A percentile compares a stretch with the other conserved stretches of the same genome.
Conservation (phyloP, 2,888 invertebrate genomes). For the Gordius sp. region DNA sequence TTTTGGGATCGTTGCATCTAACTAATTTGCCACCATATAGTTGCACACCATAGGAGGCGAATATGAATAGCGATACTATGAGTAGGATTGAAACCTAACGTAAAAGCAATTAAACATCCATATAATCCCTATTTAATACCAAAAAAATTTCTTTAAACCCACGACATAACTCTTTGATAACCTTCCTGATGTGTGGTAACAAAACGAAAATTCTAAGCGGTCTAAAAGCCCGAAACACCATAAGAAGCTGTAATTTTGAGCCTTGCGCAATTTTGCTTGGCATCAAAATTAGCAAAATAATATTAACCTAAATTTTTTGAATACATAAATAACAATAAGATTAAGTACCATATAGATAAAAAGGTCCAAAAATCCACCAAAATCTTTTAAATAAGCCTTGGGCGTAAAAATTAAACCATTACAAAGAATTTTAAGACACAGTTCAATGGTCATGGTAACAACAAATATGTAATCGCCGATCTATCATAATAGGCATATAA, state of each 20-base stretch:
- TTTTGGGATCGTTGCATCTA: slow-evolving; percentile 77
- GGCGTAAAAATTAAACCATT: slow-evolving; percentile 96
- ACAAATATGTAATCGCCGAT: slow-evolving; percentile 85
- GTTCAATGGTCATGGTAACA: slow-evolving; percentile 82
- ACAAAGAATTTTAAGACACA: slow-evolving; percentile 74
- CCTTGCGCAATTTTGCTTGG: slow-evolving; percentile 63
- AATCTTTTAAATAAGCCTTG: slow-evolving; percentile 87
- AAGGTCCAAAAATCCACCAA: slow-evolving; percentile 76
- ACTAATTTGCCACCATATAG: slow-evolving; percentile 82
- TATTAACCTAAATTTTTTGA: slow-evolving; percentile 43
- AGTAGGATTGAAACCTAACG: slow-evolving; percentile 64
- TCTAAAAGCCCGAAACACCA: slow-evolving; percentile 80
- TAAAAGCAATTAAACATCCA: slow-evolving; percentile 5
- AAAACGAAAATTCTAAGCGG: slow-evolving; percentile 84
- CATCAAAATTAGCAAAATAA: slow-evolving; percentile 88
- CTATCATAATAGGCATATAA: slow-evolving; percentile 27
- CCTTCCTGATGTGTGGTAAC: slow-evolving; percentile 95
- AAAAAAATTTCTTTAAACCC: slow-evolving; percentile 94
- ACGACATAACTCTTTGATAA: slow-evolving; percentile 83
- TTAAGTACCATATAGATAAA: slow-evolving; percentile 70
- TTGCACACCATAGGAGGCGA: slow-evolving; percentile 94
- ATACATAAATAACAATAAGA: slow-evolving; percentile 10
- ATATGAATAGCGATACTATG: slow-evolving; percentile 89
- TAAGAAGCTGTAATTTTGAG: slow-evolving; percentile 67
- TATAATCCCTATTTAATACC: slow-evolving; percentile 33